Evolutionary conservation across 1,140 invertebrate genomes (phyloP), one percentile per base, ranked within the genome.

Genomic region (Drosophila athabasca): DNA sequence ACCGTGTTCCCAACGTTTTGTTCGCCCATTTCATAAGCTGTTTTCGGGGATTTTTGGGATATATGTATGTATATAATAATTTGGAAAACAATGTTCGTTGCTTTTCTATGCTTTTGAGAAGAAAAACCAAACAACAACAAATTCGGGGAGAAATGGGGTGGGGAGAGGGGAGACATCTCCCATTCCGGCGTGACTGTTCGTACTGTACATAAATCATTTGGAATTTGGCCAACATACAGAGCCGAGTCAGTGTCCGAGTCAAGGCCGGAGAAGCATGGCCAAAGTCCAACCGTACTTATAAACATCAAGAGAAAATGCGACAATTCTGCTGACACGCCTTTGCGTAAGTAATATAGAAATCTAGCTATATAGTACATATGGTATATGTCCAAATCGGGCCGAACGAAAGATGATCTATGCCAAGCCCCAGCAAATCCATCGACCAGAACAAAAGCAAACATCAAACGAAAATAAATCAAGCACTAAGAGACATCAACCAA

Each of bases 11-110:
- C 49, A 98, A 90, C 11, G 98, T 17, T 64, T 91, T 92, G 79
- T 95, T 94, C 13, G 94, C 92, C n/a, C 95, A 53, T 93, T 97
- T 96, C 95, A 99, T 96, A 9, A 99, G 85, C 97, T 98, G 93
- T 87, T 76, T 74, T 67, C 31, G 31, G 2, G 29, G 31, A 19
- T 7, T n/a, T 54, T 51, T 44, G 6, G 17, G 11, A 31, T 15
- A 49, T 39, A 26, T 39, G 49, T 45, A 19, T 48, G 46, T 41
- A 48, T 15, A 54, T 44, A 43, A 31, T 9, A 31, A 31, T 31
- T 31, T 31, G 8, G 8, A 8, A 31, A 9, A 9, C 29, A 31
- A 31, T 31, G 8, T 31, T 9, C 7, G 2, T 39, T 39, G 35
- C 3, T 13, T 39, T 35, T 24, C 22, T 2, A 3, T 24, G 22